A percentile compares a stretch with the other conserved stretches of the same genome.
These are phyloP conservation scores for Drosophila ananassae DNA, from an alignment of 1,140 invertebrate genomes.

Conservation along the genomic window DNA sequence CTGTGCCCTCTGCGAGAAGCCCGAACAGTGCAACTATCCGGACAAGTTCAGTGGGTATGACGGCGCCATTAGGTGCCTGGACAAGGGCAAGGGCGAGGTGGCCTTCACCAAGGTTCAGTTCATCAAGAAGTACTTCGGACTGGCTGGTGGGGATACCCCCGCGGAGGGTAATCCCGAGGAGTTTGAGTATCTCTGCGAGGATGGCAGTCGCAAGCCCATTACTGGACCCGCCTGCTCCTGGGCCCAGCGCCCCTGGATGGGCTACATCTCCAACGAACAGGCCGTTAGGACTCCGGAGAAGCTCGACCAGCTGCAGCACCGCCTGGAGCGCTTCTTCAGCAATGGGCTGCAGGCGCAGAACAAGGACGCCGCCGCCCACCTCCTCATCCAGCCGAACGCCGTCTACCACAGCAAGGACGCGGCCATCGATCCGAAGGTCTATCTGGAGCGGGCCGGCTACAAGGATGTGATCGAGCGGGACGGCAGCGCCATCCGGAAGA, in stretches of 20 bases:
- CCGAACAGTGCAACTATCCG: constrained; percentile 90
- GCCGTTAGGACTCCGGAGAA: constrained; percentile 85
- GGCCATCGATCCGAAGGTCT: constrained; percentile 87
- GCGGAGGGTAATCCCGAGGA: constrained; percentile 85
- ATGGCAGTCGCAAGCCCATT: constrained; percentile 89
- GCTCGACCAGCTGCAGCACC: constrained; percentile 71
- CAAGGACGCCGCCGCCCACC: constrained; percentile 80
- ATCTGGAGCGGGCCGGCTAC: constrained; percentile 89
- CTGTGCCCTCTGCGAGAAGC: constrained; percentile 90
- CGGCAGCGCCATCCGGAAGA: constrained; percentile 76
- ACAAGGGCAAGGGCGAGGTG: constrained; percentile 91
- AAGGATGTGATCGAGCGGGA: constrained; percentile 90
- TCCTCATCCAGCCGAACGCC: constrained; percentile 86
- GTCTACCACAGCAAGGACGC: constrained; percentile 87
- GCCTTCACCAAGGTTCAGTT: constrained; percentile 93
- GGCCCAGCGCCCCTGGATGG: constrained; percentile 92
- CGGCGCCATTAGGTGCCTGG: constrained; percentile 92
- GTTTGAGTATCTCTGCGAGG: constrained; percentile 91
- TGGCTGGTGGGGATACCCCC: constrained; percentile 70
- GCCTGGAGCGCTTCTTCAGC: constrained; percentile 75
- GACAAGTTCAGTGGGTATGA: constrained; percentile 93
- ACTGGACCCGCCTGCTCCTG: constrained; percentile 89
- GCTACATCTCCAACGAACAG: constrained; percentile 88
- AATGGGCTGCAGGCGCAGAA: constrained; percentile 76
- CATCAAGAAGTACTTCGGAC: constrained; percentile 90